Conservation (phyloP, 2,888 invertebrate species). For the Rhogogaster chlorosoma region DNA sequence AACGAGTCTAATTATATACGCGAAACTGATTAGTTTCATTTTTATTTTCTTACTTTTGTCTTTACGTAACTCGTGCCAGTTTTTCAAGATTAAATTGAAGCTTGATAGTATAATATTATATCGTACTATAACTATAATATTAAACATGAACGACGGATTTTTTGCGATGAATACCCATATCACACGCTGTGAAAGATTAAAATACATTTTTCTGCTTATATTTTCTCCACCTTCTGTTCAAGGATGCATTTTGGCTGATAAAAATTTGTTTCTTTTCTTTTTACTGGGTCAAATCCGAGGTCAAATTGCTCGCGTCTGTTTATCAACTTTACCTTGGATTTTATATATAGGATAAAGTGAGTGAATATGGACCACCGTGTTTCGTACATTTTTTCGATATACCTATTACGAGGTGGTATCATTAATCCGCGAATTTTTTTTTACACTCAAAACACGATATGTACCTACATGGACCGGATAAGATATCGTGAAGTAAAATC, state of each 20-base stretch:
- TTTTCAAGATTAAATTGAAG: background rate
- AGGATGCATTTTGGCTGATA: background rate
- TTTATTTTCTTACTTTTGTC: background rate
- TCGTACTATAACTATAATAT: background rate
- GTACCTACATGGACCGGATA: background rate
- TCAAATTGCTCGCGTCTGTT: background rate
- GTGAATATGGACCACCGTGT: background rate
- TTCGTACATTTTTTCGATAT: background rate
- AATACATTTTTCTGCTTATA: background rate
- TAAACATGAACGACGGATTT: background rate
- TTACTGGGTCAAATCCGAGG: background rate
- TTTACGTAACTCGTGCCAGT: background rate
- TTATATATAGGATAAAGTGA: background rate
- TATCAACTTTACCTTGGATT: background rate
- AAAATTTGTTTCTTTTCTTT: background rate
- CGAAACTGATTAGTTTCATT: background rate
- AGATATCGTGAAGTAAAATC: background rate
- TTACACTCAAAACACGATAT: background rate
- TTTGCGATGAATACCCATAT: background rate
- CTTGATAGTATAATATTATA: background rate
- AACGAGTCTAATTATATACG: background rate
- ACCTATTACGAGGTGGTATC: background rate
- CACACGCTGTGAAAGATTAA: background rate
- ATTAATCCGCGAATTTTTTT: background rate
- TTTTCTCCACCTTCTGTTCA: background rate